These are phyloP conservation scores for Passer domesticus DNA, from an alignment of 2,113 vertebrate genomes.

Conservation along the genomic window DNA sequence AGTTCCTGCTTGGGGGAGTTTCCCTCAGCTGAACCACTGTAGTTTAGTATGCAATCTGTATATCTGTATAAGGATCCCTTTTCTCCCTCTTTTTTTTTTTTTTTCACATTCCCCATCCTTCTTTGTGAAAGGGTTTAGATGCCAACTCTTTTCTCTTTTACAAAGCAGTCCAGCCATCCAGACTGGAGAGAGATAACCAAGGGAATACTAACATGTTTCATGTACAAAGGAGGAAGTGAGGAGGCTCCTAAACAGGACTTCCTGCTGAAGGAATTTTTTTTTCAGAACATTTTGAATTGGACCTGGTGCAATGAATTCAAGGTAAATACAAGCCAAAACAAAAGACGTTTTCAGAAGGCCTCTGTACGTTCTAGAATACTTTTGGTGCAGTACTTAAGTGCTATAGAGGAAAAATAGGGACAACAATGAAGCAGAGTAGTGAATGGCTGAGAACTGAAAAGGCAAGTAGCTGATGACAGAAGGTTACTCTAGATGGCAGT, in stretches of 20 bases:
- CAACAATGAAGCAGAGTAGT: background rate
- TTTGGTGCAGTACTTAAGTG: background rate
- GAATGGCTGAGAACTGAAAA: background rate
- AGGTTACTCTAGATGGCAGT: conserved; percentile 15
- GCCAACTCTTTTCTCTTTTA: background rate
- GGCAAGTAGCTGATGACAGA: background rate
- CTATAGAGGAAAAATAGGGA: background rate
- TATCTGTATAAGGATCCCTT: background rate
- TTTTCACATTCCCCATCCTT: background rate
- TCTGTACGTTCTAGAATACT: background rate
- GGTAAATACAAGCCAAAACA: background rate
- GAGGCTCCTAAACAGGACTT: background rate
- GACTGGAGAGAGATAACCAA: background rate
- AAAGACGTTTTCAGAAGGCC: background rate
- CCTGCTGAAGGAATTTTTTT: background rate
- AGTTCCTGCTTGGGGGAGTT: background rate
- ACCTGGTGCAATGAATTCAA: background rate
- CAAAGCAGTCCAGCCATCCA: background rate
- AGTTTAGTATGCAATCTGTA: background rate
- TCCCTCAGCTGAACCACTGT: background rate
- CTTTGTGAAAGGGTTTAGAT: background rate
- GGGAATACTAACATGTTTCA: background rate
- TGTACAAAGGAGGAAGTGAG: background rate
- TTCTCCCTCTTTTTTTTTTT: background rate
- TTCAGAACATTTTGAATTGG: background rate